These are phyloP conservation scores for Notiomystis cincta DNA, from an alignment of 2,113 vertebrate genomes.

Conservation along the genomic window DNA sequence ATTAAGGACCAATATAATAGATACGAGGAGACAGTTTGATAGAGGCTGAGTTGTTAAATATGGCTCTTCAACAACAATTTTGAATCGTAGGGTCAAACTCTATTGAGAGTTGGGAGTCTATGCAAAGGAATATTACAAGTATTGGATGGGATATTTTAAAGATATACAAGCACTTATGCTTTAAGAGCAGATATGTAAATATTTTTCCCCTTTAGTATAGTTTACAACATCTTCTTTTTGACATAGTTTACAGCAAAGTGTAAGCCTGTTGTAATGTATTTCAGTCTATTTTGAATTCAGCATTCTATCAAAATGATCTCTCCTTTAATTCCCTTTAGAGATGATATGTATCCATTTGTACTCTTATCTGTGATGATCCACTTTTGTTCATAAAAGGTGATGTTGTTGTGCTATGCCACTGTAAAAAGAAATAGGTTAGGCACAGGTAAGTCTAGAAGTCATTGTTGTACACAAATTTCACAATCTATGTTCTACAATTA, in stretches of 20 bases:
- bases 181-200: not conserved
- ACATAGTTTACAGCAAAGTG: not conserved
- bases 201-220: not conserved
- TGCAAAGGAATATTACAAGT: not conserved
- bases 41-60: no score
- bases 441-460: not conserved
- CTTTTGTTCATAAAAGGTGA: not conserved
- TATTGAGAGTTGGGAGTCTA: not conserved
- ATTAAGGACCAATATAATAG: not conserved
- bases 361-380: not conserved
- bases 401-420: not conserved
- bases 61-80: not conserved
- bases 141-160: not conserved
- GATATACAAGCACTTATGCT: no score
- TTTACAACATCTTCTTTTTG: not conserved
- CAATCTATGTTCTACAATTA: not conserved
- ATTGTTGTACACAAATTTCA: not conserved
- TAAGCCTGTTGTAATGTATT: not conserved
- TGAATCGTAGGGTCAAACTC: not conserved
- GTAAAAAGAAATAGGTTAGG: no score
- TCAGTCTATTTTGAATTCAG: not conserved
- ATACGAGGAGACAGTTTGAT: not conserved
- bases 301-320: not conserved
- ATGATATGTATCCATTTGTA: not conserved
- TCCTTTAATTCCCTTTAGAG: not conserved